Evolutionary conservation across 2,797 vertebrate species (phyloP), one percentile per base, ranked within the genome.

Genomic region (Synaphobranchus kaupii): DNA sequence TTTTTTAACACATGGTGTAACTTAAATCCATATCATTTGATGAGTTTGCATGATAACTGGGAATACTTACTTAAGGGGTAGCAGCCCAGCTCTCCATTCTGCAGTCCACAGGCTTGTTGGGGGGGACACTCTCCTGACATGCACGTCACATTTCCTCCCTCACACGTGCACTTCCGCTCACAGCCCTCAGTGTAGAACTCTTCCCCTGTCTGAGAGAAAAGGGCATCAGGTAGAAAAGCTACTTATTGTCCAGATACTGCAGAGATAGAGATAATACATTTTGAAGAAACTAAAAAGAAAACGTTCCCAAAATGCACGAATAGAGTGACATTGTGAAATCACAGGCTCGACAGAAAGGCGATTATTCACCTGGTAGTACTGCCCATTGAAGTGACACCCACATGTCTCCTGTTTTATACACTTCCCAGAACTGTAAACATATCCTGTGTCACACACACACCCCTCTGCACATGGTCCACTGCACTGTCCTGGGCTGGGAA

Each of bases 141-240:
- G 84, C 97, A 97, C 84, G 90, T 91, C 8, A 90, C 47, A 0
- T 66, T 88, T 1, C 95, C 93, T 0, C 91, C 88, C 4, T 92
- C 4, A 86, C 97, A 97, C 56, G 1, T 90, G 88, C 97, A 97
- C 63, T 86, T 94, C 25, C 89, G 89, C 25, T 92, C 87, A 92
- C 96, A 97, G 84, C 95, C 91, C 5, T 94, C 92, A 28, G 90
- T 87, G 84, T 95, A 96, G 92, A 96, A 97, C 89, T 95, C 93
- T 7, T 95, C 92, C 76, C 94, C 96, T n/a, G 93, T 88, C 97
- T 97, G 86, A 89, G 81, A 90, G 9, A 90, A 56, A 88, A 9
- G 87, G 39, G 63, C 39, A 50, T 2, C 39, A 76, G 48, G 15
- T 22, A n/a, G 7, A 78, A 54, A 86, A 44, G 83, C 68, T n/a